A percentile compares a stretch with the other conserved stretches of the same genome.
phyloP scores from a whole-genome alignment of 2,113 vertebrate species.

The Chelonoidis abingdonii region DNA sequence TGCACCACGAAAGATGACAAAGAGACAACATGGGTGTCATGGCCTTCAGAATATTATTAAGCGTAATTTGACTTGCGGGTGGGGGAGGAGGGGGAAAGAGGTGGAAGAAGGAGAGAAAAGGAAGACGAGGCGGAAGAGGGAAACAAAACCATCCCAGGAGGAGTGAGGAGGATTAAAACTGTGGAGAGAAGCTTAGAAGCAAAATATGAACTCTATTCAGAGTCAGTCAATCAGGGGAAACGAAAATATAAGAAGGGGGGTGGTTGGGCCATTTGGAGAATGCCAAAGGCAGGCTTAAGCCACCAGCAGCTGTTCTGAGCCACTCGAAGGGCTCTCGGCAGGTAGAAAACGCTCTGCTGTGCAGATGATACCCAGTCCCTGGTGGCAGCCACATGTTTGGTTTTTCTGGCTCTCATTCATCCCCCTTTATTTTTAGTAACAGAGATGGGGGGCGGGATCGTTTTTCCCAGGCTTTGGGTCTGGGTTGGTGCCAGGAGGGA shows the following conservation, averaged over 20 bases:
- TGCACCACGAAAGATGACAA: constrained; percentile 72
- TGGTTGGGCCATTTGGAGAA: not conserved
- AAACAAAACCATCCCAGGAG: constrained; percentile 37
- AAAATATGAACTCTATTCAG: constrained; percentile 59
- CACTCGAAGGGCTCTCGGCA: not conserved
- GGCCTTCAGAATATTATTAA: constrained; percentile 79
- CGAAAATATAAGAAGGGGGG: not conserved
- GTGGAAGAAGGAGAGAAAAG: not conserved
- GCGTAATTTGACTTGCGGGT: constrained; percentile 74
- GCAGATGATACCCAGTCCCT: not conserved
- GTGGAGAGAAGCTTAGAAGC: constrained; percentile 64
- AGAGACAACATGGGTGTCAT: constrained; percentile 75
- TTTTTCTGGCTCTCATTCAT: not conserved
- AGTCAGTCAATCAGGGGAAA: constrained; percentile 50
- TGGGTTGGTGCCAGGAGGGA: not conserved
- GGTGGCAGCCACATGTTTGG: not conserved
- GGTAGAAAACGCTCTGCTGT: not conserved
- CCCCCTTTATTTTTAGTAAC: not conserved
- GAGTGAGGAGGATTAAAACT: constrained; percentile 69
- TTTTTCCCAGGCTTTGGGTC: not conserved
- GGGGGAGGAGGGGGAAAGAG: not conserved
- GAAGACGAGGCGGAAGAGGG: constrained; percentile 40
- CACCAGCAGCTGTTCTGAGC: not conserved
- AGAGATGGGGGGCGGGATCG: not conserved
- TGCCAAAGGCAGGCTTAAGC: not conserved